Evolutionary conservation across 2,888 invertebrate genomes (phyloP), one percentile per base, ranked within the genome.

Genomic region (Microchrysa polita): DNA sequence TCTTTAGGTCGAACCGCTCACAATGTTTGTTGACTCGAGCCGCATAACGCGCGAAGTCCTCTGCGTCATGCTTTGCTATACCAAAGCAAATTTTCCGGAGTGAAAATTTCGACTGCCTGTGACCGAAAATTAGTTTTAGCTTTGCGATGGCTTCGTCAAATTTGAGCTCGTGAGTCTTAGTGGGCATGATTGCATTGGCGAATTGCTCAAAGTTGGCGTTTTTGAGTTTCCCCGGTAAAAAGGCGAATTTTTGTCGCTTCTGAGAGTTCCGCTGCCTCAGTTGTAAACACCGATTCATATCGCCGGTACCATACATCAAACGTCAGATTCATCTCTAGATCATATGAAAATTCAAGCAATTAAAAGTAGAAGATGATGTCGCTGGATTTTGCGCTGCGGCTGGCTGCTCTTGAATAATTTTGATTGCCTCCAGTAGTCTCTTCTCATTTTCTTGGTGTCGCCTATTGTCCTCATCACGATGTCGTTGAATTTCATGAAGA

Each of bases 241-340:
- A n/a, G n/a, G n/a, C n/a, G 59, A 59, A 59, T 23, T 59, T 59
- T 59, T 4, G 59, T 23, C 18, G 16, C 59, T 23, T 59, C 59
- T 7, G 59, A 22, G 20, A 14, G 23, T 20, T 59, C 59, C 59
- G 59, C 23, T 4, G 16, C 59, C 59, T 34, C 27, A 34, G 27
- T 7, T 34, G 27, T 34, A 34, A 34, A 34, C 7, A 34, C 27
- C 27, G 27, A 22, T 59, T 59, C 59, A 18, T 14, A 59, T 20
- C 59, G 59, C 20, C 23, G 20, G 59, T 59, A 59, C 59, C 59
- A 59, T 14, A 18, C 23, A 5, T 59, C 59, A 18, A 59, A 59
- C 5, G 16, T 59, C 16, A 52, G 52, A 9, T 34, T 52, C 52
- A 52, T 52, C 14, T 52, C 52, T 52, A 10, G 52, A 9, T 52